A percentile compares a stretch with the other conserved stretches of the same genome.
Evolutionary conservation across 2,113 vertebrate genomes (phyloP).

Genomic region (Pterocles orientalis): DNA sequence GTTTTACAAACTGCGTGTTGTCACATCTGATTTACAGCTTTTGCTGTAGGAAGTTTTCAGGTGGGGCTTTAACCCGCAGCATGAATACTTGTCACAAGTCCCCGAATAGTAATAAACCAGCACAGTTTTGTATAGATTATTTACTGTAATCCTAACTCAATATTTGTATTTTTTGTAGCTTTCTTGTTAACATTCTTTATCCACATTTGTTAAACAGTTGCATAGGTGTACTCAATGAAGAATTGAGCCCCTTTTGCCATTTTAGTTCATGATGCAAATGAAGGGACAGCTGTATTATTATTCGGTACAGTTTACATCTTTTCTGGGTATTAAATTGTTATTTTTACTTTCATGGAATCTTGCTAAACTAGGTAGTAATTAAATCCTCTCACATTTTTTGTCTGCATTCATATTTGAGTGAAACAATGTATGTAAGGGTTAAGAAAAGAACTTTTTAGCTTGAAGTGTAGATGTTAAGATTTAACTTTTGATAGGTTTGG

Average conservation of each 20-base stretch:
- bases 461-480: background rate
- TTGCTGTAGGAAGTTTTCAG: background rate
- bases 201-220: background rate
- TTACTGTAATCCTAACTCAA: background rate
- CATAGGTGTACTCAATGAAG: background rate
- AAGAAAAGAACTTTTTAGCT: background rate
- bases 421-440: background rate
- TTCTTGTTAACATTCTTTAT: background rate
- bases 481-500: background rate
- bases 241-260: background rate
- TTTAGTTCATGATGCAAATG: background rate
- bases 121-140: background rate
- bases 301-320: rapidly evolving
- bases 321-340: background rate
- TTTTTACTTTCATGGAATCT: background rate
- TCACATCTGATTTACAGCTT: background rate
- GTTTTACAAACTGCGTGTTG: background rate
- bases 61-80: background rate
- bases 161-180: background rate
- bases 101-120: background rate
- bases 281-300: background rate
- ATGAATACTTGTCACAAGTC: background rate
- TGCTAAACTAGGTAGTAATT: background rate
- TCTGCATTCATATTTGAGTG: background rate
- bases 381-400: background rate